Base-by-base conservation (phyloP, 2,113 vertebrate species). In the Leptobrachium leishanense region DNA sequence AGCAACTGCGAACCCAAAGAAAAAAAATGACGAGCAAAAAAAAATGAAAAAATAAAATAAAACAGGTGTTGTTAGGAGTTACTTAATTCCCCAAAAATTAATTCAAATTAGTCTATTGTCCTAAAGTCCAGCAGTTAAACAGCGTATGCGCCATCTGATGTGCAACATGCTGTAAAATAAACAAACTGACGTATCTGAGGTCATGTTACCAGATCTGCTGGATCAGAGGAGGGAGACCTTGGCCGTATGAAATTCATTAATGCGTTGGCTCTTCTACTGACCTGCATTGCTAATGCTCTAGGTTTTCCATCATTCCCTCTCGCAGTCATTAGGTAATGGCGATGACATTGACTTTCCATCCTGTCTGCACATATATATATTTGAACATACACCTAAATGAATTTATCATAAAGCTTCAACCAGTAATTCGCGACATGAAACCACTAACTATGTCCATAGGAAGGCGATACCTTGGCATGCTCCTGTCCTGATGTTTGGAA, bases 401-500 rank as follows among this genome's bases (percentile, higher is more conserved):
- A 88, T 88, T 12, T 90, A 85, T 88, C 91, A 88, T 89, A 88
- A 84, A 85, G 89, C 90, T 89, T 87, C 89, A 88, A 91, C 87
- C 87, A 91, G 86, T 84, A 85, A 85, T 93, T 92, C 87, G 90
- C 88, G 93, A 87, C 87, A 86, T 82, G 87, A 91, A 92, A 88
- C 87, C 88, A 84, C 82, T 88, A 82, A 85, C 82, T 85, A 84
- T 85, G 84, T 85, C 77, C 84, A 84, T 83, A 81, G 82, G 72
- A 66, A 73, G 75, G 55, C 4, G 83, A 86, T 93, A 98, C 97
- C 97, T 96, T 99, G 98, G 91, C 98, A 99, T 42, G 97, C 97
- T 82, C 98, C 97, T 0, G 95, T 97, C 74, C 96, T 95, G 79
- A 98, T 95, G 86, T 98, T 99, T 20, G 96, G 97, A 82, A 98